Evolutionary conservation across 2,888 invertebrate genomes (phyloP), one percentile per base, ranked within the genome.

Genomic region (Lasioglossum pauxillum): DNA sequence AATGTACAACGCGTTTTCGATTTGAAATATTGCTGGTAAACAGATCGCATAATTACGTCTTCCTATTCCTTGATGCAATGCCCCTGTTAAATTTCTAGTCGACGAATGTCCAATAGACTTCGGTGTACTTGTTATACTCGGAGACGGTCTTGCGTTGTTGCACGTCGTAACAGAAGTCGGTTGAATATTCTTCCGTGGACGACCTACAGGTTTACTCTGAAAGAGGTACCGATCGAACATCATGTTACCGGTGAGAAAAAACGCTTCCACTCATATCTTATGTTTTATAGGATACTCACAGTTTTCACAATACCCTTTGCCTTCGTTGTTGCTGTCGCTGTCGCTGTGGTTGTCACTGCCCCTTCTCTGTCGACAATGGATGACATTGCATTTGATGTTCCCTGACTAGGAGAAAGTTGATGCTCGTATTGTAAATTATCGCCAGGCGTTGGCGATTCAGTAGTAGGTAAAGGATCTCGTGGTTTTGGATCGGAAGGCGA

Each of bases 401-500:
- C 74, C 1, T 78, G 81, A 44, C 82, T 80, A 74, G 89, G 81
- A 0, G 89, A 75, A 31, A 86, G 27, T 75, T 81, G 82, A 69
- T 82, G 85, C 14, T 82, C 27, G 23, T 88, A 85, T 73, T 90
- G 92, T 7, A 87, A 77, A 73, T 93, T 92, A 71, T 93, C 93
- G 23, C 90, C 85, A 4, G 89, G 81, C n/a, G 93, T 91, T n/a
- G 94, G 91, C 14, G 93, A 93, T 86, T 92, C 89, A 5, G 90
- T 90, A 60, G 93, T 86, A 31, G 94, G 93, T 76, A 94, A 85
- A 3, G 94, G 91, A 85, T 94, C 94, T 46, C 89, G 90, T 35
- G 94, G 96, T 91, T 96, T 96, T 49, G 97, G 97, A 82, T 97
- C 97, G 53, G 96, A 89, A 12, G 95, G 97, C 60, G 93, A 94